These are phyloP conservation scores for Embiotoca jacksoni DNA, from an alignment of 2,113 vertebrate species.

Conservation along the genomic window DNA sequence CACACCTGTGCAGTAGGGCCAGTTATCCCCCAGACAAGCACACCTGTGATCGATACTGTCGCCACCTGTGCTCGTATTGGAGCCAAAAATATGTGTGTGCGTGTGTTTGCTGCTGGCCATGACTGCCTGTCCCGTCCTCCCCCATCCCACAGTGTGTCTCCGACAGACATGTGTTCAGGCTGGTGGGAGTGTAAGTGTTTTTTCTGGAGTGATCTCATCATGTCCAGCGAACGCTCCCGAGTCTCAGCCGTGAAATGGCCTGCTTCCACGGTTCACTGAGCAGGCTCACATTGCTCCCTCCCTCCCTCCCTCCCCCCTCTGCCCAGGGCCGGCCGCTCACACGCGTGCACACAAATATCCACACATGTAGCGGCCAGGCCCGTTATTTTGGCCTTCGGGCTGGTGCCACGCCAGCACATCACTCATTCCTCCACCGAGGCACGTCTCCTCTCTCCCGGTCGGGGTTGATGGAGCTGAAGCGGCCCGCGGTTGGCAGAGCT, in stretches of 20 bases:
- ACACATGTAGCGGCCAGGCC: conserved; percentile 24
- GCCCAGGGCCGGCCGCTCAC: conserved; percentile 13
- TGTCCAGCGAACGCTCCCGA: conserved; percentile 54
- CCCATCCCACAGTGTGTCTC: conserved; percentile 18
- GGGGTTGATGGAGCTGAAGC: conserved; percentile 39
- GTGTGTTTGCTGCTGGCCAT: conserved; percentile 38
- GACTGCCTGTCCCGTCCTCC: conserved; percentile 30
- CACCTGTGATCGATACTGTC: conserved; percentile 73
- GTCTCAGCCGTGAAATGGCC: conserved; percentile 69
- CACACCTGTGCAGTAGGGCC: conserved; percentile 54
- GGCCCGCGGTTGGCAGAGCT: conserved; percentile 24
- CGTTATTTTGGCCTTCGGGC: conserved; percentile 39
- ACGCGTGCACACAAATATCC: conserved; percentile 13
- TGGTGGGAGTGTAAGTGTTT: conserved; percentile 50
- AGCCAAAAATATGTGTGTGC: conserved; percentile 63
- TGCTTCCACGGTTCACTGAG: conserved; percentile 67
- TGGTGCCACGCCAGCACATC: conserved; percentile 35
- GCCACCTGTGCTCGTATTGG: conserved; percentile 66
- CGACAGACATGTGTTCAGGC: conserved; percentile 63
- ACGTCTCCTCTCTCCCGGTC: not conserved
- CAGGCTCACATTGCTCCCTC: conserved; percentile 51
- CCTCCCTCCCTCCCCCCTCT: conserved; percentile 23
- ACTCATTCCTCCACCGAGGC: conserved; percentile 36
- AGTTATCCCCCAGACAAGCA: conserved; percentile 60
- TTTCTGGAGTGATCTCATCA: conserved; percentile 65